A percentile compares a stretch with the other conserved stretches of the same genome.
These are phyloP conservation scores for Nyctibius grandis DNA, from an alignment of 2,797 vertebrate genomes.

Conservation along the genomic window DNA sequence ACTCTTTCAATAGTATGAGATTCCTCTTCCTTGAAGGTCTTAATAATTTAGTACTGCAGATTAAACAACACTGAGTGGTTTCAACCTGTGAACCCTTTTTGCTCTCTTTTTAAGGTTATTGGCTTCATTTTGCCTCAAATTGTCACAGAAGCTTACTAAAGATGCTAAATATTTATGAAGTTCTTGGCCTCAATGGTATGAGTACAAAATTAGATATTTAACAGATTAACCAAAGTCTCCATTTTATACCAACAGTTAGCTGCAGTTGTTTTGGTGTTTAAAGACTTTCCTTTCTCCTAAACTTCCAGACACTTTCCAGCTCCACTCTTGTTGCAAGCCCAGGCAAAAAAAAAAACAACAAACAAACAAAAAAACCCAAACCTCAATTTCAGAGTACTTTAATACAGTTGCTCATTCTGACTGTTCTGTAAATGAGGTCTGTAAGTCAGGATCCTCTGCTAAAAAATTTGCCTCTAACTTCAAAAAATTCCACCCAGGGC, in stretches of 20 bases:
- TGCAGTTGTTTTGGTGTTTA: not conserved
- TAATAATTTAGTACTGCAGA: conserved; percentile 25
- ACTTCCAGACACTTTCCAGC: not conserved
- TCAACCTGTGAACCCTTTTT: conserved; percentile 2
- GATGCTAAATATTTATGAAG: conserved; percentile 41
- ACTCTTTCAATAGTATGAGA: not conserved
- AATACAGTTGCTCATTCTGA: not conserved
- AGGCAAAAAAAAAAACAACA: not conserved
- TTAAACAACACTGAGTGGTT: not conserved
- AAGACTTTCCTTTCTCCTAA: not conserved
- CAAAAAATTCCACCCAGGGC: not conserved
- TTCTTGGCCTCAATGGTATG: not conserved
- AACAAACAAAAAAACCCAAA: too few relatives aligned
- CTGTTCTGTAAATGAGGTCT: not conserved
- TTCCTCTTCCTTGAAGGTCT: not conserved
- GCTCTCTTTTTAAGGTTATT: conserved; percentile 1
- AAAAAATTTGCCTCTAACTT: not conserved
- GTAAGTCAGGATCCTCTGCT: not conserved
- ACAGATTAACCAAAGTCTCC: not conserved
- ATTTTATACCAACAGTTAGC: not conserved
- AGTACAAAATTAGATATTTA: conserved; percentile 20
- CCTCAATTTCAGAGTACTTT: not conserved
- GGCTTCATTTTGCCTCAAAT: conserved; percentile 12
- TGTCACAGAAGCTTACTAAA: conserved; percentile 4
- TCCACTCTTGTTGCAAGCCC: not conserved